phyloP scores from a whole-genome alignment of 2,797 vertebrate genomes.

The Potorous gilbertii region DNA sequence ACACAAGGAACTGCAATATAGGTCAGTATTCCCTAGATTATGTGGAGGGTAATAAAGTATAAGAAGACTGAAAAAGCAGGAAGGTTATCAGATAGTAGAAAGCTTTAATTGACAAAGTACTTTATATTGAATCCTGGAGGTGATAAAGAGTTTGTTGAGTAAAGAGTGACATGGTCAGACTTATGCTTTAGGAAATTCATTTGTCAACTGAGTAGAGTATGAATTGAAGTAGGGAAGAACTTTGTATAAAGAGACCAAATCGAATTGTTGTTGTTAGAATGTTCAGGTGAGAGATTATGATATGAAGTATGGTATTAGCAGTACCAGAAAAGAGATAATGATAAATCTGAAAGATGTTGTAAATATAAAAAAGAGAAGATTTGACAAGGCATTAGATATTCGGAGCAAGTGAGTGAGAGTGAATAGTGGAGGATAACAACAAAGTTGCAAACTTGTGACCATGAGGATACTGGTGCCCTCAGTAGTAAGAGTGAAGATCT shows the following conservation, averaged over 20 bases:
- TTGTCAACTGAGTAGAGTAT: background rate
- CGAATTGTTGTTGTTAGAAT: background rate
- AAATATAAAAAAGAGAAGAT: background rate
- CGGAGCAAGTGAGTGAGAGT: background rate
- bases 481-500: background rate
- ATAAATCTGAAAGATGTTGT: background rate
- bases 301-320: background rate
- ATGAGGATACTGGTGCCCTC: background rate
- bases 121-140: background rate
- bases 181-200: background rate
- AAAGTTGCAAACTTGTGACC: background rate
- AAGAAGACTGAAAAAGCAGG: background rate
- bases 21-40: background rate
- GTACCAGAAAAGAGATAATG: background rate
- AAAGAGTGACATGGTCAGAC: background rate
- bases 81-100: background rate
- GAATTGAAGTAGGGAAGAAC: background rate
- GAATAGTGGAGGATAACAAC: background rate
- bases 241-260: background rate
- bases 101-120: background rate
- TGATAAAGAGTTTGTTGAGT: background rate
- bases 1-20: background rate
- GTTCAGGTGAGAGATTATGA: background rate
- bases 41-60: background rate
- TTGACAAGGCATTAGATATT: background rate